Base-by-base conservation (phyloP, 2,888 invertebrate species). In the Pseudolycoriella hygida region DNA sequence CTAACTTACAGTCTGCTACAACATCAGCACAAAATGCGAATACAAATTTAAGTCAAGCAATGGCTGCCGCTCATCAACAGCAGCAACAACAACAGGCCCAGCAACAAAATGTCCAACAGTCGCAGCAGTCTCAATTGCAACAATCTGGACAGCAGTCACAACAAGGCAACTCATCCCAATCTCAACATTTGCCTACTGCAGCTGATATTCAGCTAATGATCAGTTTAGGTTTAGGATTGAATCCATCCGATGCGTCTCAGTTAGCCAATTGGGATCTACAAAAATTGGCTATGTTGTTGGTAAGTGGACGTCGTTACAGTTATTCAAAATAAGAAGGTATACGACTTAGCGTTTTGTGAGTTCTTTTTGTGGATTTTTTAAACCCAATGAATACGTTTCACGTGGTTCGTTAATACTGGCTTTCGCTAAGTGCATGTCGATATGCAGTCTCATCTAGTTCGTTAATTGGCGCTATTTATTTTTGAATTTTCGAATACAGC, bases 261-360 rank as follows among this genome's bases (percentile, higher is more conserved):
- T 69, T 77, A 63, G 77, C 76, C 59, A 77, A 76, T 64, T 78
- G 78, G 78, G 80, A 80, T 61, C 68, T 79, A 55, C 79, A 79
- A 61, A 78, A 79, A 62, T 69, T 80, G 60, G 74, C 80, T 56
- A 75, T 79, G 70, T 79, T 79, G 62, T 68, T 80, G 75, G 80
- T 80, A 65, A 72, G 75, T 72, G 69, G 17, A 32, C 15, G 34
- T 42, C 30, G 5, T 15, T 18, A 40, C n/a, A 12, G 19, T 20
- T n/a, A n/a, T n/a, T n/a, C n/a, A n/a, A n/a, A n/a, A n/a, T n/a
- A n/a, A n/a, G n/a, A n/a, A n/a, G n/a, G n/a, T n/a, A n/a, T n/a
- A n/a, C n/a, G n/a, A n/a, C n/a, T n/a, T n/a, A n/a, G n/a, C n/a
- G n/a, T n/a, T n/a, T n/a, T n/a, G n/a, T n/a, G n/a, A n/a, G n/a